Percentiles rank a stretch among this genome's conserved stretches.
These are phyloP conservation scores for Aplocera efformata DNA, from an alignment of 2,888 invertebrate genomes.

Conservation along the genomic window DNA sequence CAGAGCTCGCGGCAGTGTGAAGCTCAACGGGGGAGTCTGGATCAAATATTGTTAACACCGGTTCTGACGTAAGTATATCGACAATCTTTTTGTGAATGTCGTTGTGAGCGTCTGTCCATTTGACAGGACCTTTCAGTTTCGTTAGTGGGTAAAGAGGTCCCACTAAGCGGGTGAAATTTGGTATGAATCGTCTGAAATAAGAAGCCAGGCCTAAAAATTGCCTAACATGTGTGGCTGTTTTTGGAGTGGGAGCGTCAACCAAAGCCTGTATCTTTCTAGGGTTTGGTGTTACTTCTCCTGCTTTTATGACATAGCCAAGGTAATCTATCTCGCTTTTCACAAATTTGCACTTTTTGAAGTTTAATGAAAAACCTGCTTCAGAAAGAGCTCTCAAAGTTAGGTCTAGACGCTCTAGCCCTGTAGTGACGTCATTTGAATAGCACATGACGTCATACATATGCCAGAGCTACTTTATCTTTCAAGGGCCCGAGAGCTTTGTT, in stretches of 20 bases:
- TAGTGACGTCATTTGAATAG: slow-evolving; percentile 3
- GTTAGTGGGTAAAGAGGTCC: slow-evolving; percentile 33
- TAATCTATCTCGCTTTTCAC: slow-evolving; percentile 25
- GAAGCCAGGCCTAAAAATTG: slow-evolving; percentile 24
- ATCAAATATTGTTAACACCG: slow-evolving; percentile 29
- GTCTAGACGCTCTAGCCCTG: slow-evolving; percentile 24
- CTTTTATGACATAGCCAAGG: slow-evolving; percentile 22
- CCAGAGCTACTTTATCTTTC: slow-evolving; percentile 15
- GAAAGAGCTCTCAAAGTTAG: slow-evolving; percentile 14
- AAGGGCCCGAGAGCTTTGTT: slow-evolving; percentile 18
- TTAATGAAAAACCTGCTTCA: slow-evolving; percentile 28
- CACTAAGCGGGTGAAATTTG: slow-evolving; percentile 20
- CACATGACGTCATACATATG: slow-evolving; percentile 28
- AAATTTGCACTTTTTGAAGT: slow-evolving; percentile 28
- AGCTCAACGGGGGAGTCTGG: slow-evolving; percentile 22
- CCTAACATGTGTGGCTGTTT: slow-evolving; percentile 23
- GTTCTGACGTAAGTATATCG: slow-evolving; percentile 18
- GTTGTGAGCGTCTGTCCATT: slow-evolving; percentile 24
- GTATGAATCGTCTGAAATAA: slow-evolving; percentile 23
- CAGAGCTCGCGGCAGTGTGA: slow-evolving; percentile 30
- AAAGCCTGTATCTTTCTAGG: slow-evolving; percentile 26
- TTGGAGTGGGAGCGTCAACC: slow-evolving; percentile 17
- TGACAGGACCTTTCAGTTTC: slow-evolving; percentile 25
- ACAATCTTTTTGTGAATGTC: slow-evolving; percentile 18
- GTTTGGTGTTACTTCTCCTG: slow-evolving; percentile 28